Evolutionary conservation across 2,113 vertebrate genomes (phyloP), one percentile per base, ranked within the genome.

Genomic region (Cathartes aura): DNA sequence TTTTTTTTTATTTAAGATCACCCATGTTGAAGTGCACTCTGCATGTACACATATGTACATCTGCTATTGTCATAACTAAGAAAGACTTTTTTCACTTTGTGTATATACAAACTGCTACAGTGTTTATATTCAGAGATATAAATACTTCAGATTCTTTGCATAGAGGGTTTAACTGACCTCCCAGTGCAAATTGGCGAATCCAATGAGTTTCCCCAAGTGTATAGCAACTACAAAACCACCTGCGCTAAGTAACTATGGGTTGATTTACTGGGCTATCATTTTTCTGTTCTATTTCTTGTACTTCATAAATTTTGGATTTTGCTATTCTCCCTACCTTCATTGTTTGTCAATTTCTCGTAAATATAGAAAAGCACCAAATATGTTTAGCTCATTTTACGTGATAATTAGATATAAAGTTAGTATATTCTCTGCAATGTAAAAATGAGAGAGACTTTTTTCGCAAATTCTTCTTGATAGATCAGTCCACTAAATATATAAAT

Each of bases 281-380:
- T 96, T 96, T 81, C 24, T 85, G 27, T 94, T 95, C 50, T 86
- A 7, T 91, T 90, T 83, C 64, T 91, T 79, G 10, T 83, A 75
- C 47, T 82, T 88, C 32, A 72, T 89, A 89, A 68, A 84, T 91
- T 96, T 85, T 74, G 4, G 8, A 71, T 81, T 92, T 82, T 79
- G 7, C 8, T 94, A 15, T 89, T 74, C 40, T 82, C 5, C 15
- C 1, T 23, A 26, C 5, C 30, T 79, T 62, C 23, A 29, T 48
- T 60, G 19, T 29, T 22, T 87, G 27, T 59, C 60, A 92, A 9
- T 89, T 92, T 93, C 52, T 82, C 17, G 47, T 23, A 81, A 63
- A 58, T 52, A 67, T 48, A 83, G 36, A 79, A 72, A 93, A 18
- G 24, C 12, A 55, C 50, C 24, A 75, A 67, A 89, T 66, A 24